phyloP scores from a whole-genome alignment of 2,113 vertebrate species.

The Saguinus imperator region DNA sequence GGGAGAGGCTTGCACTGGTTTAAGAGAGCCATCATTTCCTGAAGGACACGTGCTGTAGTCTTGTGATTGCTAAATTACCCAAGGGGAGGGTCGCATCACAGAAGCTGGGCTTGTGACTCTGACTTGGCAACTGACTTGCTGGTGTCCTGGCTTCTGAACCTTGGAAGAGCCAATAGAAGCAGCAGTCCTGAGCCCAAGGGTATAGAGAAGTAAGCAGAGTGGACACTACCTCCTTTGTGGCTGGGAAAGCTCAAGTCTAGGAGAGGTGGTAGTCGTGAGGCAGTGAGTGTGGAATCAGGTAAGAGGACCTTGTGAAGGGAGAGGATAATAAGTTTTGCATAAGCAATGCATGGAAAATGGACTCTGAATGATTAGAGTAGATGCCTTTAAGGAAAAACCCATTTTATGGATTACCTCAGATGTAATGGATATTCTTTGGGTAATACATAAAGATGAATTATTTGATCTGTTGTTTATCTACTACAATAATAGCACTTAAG shows the following conservation, averaged over 20 bases:
- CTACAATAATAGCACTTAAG: not conserved
- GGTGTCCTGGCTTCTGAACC: not conserved
- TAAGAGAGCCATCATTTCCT: not conserved
- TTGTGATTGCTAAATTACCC: not conserved
- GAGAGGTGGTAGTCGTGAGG: not conserved
- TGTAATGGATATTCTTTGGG: not conserved
- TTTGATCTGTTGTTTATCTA: not conserved
- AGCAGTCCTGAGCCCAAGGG: not conserved
- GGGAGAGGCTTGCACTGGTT: not conserved
- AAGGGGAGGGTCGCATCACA: not conserved
- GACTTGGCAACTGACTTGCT: not conserved
- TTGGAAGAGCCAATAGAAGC: not conserved
- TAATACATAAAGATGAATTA: not conserved
- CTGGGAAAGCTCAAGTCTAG: not conserved
- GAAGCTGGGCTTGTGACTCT: not conserved
- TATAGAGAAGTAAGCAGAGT: not conserved
- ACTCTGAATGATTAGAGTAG: not conserved
- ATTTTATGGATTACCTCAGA: not conserved
- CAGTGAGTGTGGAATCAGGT: not conserved
- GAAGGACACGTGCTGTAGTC: not conserved
- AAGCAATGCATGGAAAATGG: not conserved
- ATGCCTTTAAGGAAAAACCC: constrained; percentile 10
- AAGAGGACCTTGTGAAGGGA: not conserved
- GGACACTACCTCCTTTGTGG: not conserved
- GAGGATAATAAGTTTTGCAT: not conserved